A percentile compares a stretch with the other conserved stretches of the same genome.
phyloP scores from a whole-genome alignment of 2,888 invertebrate species.

The Hoplodrina ambigua region DNA sequence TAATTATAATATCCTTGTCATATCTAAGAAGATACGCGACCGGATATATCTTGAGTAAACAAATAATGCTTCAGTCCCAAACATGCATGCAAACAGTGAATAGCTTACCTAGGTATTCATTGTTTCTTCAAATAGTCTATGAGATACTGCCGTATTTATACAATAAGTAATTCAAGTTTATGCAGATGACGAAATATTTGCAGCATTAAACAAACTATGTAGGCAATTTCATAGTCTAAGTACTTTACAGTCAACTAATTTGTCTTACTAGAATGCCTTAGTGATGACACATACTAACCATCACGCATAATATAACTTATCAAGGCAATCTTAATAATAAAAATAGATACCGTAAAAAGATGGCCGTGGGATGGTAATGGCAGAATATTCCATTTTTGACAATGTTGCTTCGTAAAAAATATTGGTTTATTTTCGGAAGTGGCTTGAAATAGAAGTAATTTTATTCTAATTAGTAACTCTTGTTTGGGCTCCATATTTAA shows the following conservation, averaged over 20 bases:
- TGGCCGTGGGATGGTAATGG: slow-evolving; percentile 8
- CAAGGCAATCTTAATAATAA: slow-evolving; percentile 28
- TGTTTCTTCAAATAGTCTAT: slow-evolving; percentile 10
- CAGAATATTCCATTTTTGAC: not conserved
- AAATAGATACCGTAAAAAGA: slow-evolving; percentile 13
- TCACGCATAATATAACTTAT: slow-evolving; percentile 18
- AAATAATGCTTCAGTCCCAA: slow-evolving; percentile 29
- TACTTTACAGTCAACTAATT: not conserved
- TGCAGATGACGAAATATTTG: not conserved
- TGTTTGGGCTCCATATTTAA: no score
- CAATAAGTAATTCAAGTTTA: slow-evolving; percentile 3
- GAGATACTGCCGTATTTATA: slow-evolving; percentile 18
- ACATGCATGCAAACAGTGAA: slow-evolving; percentile 9
- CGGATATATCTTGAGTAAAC: slow-evolving; percentile 13
- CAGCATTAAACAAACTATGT: not conserved
- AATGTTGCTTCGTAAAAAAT: not conserved
- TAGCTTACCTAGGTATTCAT: not conserved
- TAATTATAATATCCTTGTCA: slow-evolving; percentile 38
- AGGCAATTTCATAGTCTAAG: not conserved
- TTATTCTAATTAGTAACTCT: not conserved
- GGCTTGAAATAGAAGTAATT: no score
- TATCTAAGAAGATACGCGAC: slow-evolving; percentile 12
- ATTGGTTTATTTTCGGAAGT: not conserved
- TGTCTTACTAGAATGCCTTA: not conserved
- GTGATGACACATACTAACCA: slow-evolving; percentile 19